These are phyloP conservation scores for Plestiodon gilberti DNA, from an alignment of 2,113 vertebrate genomes.

Conservation along the genomic window DNA sequence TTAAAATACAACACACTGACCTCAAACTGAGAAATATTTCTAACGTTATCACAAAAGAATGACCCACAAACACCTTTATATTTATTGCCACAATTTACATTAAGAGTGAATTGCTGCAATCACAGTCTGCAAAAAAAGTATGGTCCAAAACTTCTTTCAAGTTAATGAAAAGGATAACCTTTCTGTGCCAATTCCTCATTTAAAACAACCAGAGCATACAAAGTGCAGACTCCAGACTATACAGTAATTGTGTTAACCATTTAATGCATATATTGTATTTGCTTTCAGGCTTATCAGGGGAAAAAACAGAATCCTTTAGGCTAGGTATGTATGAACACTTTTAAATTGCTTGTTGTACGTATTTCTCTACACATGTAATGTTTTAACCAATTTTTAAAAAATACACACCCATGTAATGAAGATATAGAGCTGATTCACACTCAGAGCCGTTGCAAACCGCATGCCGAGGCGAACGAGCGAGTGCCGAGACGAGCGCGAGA, in stretches of 20 bases:
- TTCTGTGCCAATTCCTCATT: conserved; percentile 64
- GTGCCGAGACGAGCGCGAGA: too few species aligned
- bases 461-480: too few species aligned
- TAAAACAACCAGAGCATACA: conserved; percentile 35
- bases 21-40: conserved; percentile 64
- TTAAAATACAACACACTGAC: conserved; percentile 64
- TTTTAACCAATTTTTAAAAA: neutral
- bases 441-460: too few species aligned
- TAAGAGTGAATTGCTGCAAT: conserved; percentile 50
- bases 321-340: neutral
- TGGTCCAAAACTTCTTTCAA: conserved; percentile 33
- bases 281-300: neutral
- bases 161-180: conserved; percentile 66
- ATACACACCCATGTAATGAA: neutral
- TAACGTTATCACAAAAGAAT: conserved; percentile 50
- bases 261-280: conserved; percentile 29
- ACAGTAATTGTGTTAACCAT: conserved; percentile 38
- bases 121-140: conserved; percentile 43
- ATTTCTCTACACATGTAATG: neutral
- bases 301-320: conserved; percentile 33
- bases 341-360: neutral
- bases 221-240: conserved; percentile 24
- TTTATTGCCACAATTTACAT: conserved; percentile 40
- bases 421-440: neutral
- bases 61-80: conserved; percentile 50